Evolutionary conservation across 2,888 invertebrate genomes (phyloP).

Genomic region (Pachliopta kotzebuea): DNA sequence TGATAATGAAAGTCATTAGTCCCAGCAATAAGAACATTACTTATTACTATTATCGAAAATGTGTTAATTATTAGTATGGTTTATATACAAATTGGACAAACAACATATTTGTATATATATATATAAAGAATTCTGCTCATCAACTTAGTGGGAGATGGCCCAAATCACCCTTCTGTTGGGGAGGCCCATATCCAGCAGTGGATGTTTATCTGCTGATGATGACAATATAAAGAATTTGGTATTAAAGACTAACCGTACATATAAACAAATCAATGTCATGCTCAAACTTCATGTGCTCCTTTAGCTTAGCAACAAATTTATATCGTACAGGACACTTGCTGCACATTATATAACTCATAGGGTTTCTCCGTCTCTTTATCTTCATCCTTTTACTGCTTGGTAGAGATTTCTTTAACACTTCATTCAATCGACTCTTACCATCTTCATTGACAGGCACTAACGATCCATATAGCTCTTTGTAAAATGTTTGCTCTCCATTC

Average conservation of each 20-base stretch:
- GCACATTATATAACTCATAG: conserved; percentile 55
- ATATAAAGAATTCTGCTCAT: no score
- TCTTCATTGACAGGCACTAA: conserved; percentile 34
- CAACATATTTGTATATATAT: no score
- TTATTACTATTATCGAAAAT: no score
- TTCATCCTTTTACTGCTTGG: conserved; percentile 21
- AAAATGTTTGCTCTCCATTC: conserved; percentile 41
- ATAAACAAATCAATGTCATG: conserved; percentile 57
- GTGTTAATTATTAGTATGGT: no score
- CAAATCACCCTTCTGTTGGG: no score
- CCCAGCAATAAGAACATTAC: no score
- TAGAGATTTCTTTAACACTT: conserved; percentile 18
- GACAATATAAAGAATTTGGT: no score
- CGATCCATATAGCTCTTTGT: conserved; percentile 38
- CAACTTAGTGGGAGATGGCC: no score
- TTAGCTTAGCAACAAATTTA: conserved; percentile 61
- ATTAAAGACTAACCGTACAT: conserved; percentile 54
- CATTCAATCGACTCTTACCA: conserved; percentile 33
- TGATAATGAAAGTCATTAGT: no score
- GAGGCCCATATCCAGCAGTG: no score
- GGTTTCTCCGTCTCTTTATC: conserved; percentile 51
- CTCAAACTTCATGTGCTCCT: conserved; percentile 59
- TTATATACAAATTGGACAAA: no score
- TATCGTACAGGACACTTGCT: conserved; percentile 60
- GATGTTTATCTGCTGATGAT: no score